Evolutionary conservation across 2,888 invertebrate genomes (phyloP), one percentile per base, ranked within the genome.

Genomic region (Odontocerum albicorne): DNA sequence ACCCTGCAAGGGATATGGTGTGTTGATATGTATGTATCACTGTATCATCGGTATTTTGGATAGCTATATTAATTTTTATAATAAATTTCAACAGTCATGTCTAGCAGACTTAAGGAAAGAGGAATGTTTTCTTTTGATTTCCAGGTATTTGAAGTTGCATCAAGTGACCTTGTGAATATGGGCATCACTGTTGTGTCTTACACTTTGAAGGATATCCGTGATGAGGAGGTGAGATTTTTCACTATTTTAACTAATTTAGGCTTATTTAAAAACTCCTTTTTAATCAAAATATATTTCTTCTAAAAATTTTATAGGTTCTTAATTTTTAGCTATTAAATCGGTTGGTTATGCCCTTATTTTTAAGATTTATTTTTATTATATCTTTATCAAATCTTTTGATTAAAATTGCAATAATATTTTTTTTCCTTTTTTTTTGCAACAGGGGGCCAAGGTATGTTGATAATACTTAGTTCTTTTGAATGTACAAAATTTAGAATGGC

Each of bases 121-220:
- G 27, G 4, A 27, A 7, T 27, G 10, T 27, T 27, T 7, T 27
- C 10, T 7, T 27, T 27, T 27, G 4, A 27, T 4, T 71, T 70
- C 16, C 69, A 80, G 75, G 95, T 96, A 2, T 96, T 95, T 66
- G 94, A 96, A 76, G 95, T 95, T 8, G 95, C 95, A 2, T 94
- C 94, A 16, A 93, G 93, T 45, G 95, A 96, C 78, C 80, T 96
- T 60, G 93, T 95, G 63, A 95, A 96, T 68, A 96, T 96, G 95
- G 95, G 96, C 38, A 94, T 96, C 65, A 94, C 94, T 6, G 95
- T 96, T 1, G 94, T 96, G 10, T 95, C 94, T 0, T 96, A 96
- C 70, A 96, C 95, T 0, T 77, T 96, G 20, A 96, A 95, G 73
- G 96, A 96, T 72, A 92, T 96, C 62, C 80, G 94, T 60, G 96